Conservation (phyloP, 2,797 vertebrate species). For the Danio aesculapii region DNA sequence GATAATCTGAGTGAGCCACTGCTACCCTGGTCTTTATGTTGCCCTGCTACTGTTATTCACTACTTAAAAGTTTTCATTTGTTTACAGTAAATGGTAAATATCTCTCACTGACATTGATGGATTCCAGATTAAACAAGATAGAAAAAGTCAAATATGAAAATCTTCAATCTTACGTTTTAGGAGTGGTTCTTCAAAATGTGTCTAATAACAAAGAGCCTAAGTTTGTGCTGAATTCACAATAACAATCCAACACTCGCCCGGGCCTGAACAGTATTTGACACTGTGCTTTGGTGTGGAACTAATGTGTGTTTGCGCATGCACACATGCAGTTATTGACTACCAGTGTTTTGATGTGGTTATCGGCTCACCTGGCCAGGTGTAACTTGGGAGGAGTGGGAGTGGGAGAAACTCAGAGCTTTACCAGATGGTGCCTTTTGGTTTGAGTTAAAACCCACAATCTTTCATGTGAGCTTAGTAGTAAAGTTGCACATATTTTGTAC, state of each 20-base stretch:
- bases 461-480: background rate
- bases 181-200: background rate
- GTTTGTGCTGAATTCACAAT: slow-evolving; percentile 39
- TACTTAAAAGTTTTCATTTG: too few species aligned
- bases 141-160: background rate
- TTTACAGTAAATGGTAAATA: background rate
- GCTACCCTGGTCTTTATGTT: too few species aligned
- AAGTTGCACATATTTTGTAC: background rate
- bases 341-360: slow-evolving; percentile 76
- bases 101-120: background rate
- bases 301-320: slow-evolving; percentile 51
- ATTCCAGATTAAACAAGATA: background rate
- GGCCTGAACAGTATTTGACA: slow-evolving; percentile 43
- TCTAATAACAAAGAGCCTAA: slow-evolving; percentile 9
- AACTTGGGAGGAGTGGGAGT: slow-evolving; percentile 52
- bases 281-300: slow-evolving; percentile 48
- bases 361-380: slow-evolving; percentile 64
- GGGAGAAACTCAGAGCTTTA: slow-evolving; percentile 47
- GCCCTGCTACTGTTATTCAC: too few species aligned
- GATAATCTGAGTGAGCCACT: too few species aligned
- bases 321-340: slow-evolving; percentile 66
- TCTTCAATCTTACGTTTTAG: background rate
- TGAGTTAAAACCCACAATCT: background rate
- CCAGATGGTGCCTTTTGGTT: slow-evolving; percentile 47
- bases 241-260: slow-evolving; percentile 27